Evolutionary conservation across 2,888 invertebrate genomes (phyloP).

Genomic region (Lasioglossum figueresi): DNA sequence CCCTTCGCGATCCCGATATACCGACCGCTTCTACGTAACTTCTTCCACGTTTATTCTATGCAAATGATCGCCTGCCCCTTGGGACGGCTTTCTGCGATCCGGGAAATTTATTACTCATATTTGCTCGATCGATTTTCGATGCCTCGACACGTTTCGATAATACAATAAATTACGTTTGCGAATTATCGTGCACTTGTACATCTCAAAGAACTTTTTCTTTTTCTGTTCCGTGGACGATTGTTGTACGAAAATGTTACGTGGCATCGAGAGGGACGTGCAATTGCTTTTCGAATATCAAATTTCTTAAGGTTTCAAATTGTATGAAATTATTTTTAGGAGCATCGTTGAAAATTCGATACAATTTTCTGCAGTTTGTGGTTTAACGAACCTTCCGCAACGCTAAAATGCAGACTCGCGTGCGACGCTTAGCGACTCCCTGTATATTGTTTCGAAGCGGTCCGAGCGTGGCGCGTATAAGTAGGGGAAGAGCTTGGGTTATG

Average conservation of each 20-base stretch:
- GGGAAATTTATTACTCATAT: not conserved
- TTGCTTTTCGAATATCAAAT: too few species aligned
- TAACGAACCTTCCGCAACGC: too few species aligned
- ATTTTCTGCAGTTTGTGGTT: too few species aligned
- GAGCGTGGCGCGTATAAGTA: not conserved
- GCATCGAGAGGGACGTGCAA: too few species aligned
- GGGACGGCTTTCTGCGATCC: not conserved
- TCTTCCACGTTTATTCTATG: not conserved
- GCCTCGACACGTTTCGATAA: not conserved
- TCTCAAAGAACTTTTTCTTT: not conserved
- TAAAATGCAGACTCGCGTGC: too few species aligned
- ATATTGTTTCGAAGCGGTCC: not conserved
- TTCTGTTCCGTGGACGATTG: not conserved
- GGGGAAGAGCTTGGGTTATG: too few species aligned
- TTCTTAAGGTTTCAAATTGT: too few species aligned
- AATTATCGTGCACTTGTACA: not conserved
- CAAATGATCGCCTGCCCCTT: not conserved
- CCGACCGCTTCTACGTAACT: not conserved
- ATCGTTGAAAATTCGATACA: too few species aligned
- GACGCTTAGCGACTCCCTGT: too few species aligned
- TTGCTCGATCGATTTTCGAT: conserved; percentile 18
- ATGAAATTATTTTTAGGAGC: too few species aligned
- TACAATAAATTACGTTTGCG: not conserved
- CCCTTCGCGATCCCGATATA: not conserved
- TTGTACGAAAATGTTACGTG: too few species aligned